These are phyloP conservation scores for Chymomyza costata DNA, from an alignment of 1,140 invertebrate genomes.

Conservation along the genomic window DNA sequence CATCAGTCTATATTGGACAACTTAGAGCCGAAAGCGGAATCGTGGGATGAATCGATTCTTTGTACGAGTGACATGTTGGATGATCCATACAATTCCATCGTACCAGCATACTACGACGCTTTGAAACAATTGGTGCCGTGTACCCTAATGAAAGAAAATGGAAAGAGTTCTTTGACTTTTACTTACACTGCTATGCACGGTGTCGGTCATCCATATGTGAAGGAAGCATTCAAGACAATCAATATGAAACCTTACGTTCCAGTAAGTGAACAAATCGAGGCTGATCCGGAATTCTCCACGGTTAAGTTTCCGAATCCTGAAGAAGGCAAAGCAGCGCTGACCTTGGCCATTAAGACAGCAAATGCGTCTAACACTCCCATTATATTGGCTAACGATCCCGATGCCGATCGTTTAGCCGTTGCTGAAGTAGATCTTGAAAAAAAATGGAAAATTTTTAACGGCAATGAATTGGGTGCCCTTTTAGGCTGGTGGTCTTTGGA, in stretches of 20 bases:
- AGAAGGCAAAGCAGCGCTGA: slow-evolving; percentile 92
- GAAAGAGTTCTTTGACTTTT: slow-evolving; percentile 40
- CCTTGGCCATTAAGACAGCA: slow-evolving; percentile 90
- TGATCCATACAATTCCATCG: slow-evolving; percentile 42
- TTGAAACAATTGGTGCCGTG: slow-evolving; percentile 28
- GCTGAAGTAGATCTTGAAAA: slow-evolving; percentile 85
- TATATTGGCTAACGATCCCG: slow-evolving; percentile 98
- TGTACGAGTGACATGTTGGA: slow-evolving; percentile 12
- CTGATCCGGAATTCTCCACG: slow-evolving; percentile 95
- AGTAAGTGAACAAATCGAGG: slow-evolving; percentile 89
- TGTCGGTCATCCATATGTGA: slow-evolving; percentile 90
- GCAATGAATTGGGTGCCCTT: slow-evolving; percentile 97
- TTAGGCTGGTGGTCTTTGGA: slow-evolving; percentile 95
- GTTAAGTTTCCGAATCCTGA: slow-evolving; percentile 99
- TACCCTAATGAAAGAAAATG: slow-evolving; percentile 14
- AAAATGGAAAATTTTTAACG: slow-evolving; percentile 94
- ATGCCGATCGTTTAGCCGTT: slow-evolving; percentile 96
- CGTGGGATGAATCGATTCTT: slow-evolving; percentile 29
- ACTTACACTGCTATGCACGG: slow-evolving; percentile 98
- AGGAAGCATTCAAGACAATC: slow-evolving; percentile 84
- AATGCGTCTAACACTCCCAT: slow-evolving; percentile 82
- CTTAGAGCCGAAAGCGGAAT: slow-evolving; percentile 77
- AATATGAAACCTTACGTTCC: slow-evolving; percentile 86
- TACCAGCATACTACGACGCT: slow-evolving; percentile 32
- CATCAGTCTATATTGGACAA: slow-evolving; percentile 87